These are phyloP conservation scores for Euschistus heros DNA, from an alignment of 1,140 invertebrate genomes.

Conservation along the genomic window DNA sequence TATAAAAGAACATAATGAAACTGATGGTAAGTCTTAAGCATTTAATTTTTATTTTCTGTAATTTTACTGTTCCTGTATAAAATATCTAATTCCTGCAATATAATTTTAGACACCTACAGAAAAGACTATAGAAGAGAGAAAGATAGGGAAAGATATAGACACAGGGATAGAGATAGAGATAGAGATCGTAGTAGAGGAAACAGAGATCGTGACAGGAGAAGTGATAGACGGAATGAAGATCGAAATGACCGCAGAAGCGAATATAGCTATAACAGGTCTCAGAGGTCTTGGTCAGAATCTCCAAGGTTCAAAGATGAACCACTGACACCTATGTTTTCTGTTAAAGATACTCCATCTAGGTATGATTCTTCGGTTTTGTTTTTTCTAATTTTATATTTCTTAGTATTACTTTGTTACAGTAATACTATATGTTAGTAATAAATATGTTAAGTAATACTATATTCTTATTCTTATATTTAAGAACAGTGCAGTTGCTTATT, in stretches of 20 bases:
- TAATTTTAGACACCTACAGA: slow-evolving; percentile 31
- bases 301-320: slow-evolving; percentile 62
- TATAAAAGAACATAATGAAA: slow-evolving; percentile 34
- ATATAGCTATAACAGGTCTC: slow-evolving; percentile 31
- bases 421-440: not conserved
- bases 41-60: not conserved
- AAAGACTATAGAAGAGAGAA: slow-evolving; percentile 28
- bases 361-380: slow-evolving; percentile 22
- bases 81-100: not conserved
- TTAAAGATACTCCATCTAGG: slow-evolving; percentile 53
- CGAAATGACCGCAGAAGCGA: slow-evolving; percentile 22
- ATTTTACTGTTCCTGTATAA: not conserved
- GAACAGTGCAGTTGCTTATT: slow-evolving; percentile 20
- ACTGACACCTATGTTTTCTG: slow-evolving; percentile 59
- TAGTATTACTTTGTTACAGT: not conserved
- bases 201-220: slow-evolving; percentile 33
- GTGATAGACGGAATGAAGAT: slow-evolving; percentile 26
- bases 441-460: not conserved
- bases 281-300: slow-evolving; percentile 24
- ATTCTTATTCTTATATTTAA: not conserved
- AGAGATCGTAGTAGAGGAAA: slow-evolving; percentile 30
- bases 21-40: slow-evolving; percentile 30
- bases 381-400: slow-evolving; percentile 7
- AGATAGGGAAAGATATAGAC: slow-evolving; percentile 29
- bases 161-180: slow-evolving; percentile 32